Conservation (phyloP, 2,797 vertebrate genomes). For the Columba guinea region DNA sequence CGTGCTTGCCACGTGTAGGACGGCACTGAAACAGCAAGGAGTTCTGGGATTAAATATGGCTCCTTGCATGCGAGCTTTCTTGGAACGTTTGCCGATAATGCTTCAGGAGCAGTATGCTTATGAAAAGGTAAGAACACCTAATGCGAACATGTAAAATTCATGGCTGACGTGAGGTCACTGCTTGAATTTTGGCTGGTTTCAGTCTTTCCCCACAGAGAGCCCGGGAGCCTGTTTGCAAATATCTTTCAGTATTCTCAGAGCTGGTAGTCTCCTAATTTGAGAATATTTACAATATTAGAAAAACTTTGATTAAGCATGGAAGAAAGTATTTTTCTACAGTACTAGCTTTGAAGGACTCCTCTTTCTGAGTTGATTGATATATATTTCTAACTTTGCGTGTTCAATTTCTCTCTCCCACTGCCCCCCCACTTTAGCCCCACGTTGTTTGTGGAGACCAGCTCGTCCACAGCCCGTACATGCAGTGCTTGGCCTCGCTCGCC, state of each 20-base stretch:
- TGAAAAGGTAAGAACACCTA: constrained; percentile 85
- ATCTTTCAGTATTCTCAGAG: neutral
- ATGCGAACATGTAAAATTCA: rapidly evolving
- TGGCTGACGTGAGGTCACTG: neutral
- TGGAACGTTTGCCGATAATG: constrained; percentile 94
- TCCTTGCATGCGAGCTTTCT: constrained; percentile 95
- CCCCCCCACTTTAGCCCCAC: constrained; percentile 81
- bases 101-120: constrained; percentile 97
- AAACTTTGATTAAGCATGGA: neutral
- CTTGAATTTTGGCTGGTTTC: neutral
- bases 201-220: neutral
- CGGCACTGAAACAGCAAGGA: constrained; percentile 92
- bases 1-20: constrained; percentile 91
- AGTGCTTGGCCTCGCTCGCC: constrained; percentile 93
- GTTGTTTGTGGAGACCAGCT: constrained; percentile 97
- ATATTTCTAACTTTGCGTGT: neutral
- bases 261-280: neutral
- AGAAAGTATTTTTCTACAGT: neutral
- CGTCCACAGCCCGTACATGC: constrained; percentile 97
- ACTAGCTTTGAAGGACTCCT: neutral
- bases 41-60: constrained; percentile 92
- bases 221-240: neutral
- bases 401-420: neutral
- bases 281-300: neutral
- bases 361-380: neutral